Evolutionary conservation across 2,113 vertebrate genomes (phyloP).

Genomic region (Pica pica): DNA sequence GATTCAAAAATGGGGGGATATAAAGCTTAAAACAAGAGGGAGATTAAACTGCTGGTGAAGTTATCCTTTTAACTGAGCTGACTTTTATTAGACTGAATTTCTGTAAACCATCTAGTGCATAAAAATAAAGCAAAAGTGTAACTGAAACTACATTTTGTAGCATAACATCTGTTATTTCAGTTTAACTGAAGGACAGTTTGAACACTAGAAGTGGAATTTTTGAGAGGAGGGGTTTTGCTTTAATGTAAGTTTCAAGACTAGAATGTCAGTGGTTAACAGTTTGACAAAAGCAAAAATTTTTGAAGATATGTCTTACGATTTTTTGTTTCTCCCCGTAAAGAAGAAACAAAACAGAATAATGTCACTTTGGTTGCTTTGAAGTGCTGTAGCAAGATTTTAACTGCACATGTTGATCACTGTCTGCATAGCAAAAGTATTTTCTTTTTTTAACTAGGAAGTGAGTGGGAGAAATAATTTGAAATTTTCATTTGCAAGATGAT

Average conservation of each 20-base stretch:
- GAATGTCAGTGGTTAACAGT: background rate
- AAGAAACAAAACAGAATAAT: background rate
- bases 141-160: background rate
- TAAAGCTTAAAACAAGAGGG: background rate
- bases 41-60: background rate
- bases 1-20: background rate
- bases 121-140: background rate
- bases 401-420: background rate
- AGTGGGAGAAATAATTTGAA: background rate
- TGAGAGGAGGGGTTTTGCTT: background rate
- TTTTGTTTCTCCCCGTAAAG: background rate
- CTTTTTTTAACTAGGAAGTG: background rate
- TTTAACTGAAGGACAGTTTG: background rate
- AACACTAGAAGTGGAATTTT: background rate
- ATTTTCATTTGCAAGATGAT: background rate
- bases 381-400: background rate
- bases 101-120: background rate
- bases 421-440: background rate
- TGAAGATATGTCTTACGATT: fast-evolving
- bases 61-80: background rate
- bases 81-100: background rate
- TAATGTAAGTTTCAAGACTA: background rate
- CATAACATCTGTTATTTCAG: background rate
- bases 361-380: background rate
- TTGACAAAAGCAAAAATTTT: background rate